Percentiles rank a stretch among this genome's conserved stretches.
Conservation (phyloP, 2,888 invertebrate species). For the Ischnura elegans region DNA sequence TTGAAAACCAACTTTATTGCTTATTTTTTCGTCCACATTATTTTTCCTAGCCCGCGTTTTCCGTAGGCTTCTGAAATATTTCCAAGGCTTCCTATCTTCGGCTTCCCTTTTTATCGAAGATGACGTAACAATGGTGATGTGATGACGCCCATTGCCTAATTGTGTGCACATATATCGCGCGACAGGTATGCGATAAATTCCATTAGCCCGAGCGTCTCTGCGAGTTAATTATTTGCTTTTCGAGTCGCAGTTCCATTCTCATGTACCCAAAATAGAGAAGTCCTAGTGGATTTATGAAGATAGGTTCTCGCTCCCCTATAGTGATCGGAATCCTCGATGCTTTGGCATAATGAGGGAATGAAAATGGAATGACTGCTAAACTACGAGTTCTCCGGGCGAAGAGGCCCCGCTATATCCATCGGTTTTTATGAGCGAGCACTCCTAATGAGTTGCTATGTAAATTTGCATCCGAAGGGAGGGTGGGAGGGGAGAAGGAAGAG, state of each 20-base stretch:
- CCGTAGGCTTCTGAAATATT: neutral
- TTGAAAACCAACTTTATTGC: neutral
- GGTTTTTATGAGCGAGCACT: neutral
- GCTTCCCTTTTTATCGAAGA: neutral
- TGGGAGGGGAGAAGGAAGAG: neutral
- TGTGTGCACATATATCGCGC: neutral
- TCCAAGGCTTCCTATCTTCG: neutral
- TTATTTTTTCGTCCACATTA: neutral
- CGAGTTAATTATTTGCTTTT: neutral
- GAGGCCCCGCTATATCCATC: neutral
- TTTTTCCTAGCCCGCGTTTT: neutral
- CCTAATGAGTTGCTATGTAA: slow-evolving; percentile 34
- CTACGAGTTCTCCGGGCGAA: neutral
- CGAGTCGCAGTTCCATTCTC: neutral
- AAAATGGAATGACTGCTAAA: neutral
- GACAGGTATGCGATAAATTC: neutral
- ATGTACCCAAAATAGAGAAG: neutral
- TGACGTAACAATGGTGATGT: neutral
- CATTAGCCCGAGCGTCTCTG: neutral
- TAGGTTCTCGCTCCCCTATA: neutral
- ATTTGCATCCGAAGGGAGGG: neutral
- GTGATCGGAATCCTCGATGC: neutral
- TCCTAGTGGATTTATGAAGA: neutral
- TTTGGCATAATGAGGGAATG: neutral
- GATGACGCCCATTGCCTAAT: neutral